Evolutionary conservation across 2,888 invertebrate genomes (phyloP).

Genomic region (Rutpela maculata): DNA sequence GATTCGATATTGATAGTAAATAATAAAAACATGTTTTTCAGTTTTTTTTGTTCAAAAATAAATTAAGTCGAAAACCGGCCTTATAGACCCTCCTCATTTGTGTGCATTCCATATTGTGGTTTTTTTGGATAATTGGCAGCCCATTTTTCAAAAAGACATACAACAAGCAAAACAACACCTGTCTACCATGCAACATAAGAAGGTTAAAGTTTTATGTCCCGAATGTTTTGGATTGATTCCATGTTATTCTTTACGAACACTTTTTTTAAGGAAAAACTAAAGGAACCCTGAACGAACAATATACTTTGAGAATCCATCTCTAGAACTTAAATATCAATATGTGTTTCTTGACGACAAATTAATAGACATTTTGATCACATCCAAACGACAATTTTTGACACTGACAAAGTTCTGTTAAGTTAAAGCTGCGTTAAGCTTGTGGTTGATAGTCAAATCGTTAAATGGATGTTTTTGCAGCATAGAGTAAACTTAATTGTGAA

Average conservation of each 20-base stretch:
- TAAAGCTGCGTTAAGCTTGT: not conserved
- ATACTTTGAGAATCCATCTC: constrained; percentile 26
- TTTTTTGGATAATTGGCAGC: not conserved
- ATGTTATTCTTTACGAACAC: not conserved
- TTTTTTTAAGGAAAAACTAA: constrained; percentile 5
- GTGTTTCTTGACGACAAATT: not conserved
- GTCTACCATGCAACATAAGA: constrained; percentile 20
- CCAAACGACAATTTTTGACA: not conserved
- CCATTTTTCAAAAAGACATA: not conserved
- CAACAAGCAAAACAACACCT: not conserved
- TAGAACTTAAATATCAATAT: not conserved
- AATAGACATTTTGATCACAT: not conserved
- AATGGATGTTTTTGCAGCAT: no score
- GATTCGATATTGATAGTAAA: no score
- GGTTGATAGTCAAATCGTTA: no score
- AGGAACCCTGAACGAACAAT: not conserved
- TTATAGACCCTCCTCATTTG: no score
- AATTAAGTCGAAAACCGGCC: no score
- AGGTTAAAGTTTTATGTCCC: not conserved
- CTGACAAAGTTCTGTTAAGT: not conserved
- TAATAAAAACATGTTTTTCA: no score
- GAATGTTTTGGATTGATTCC: constrained; percentile 32
- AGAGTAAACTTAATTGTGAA: no score
- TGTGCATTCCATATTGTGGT: no score
- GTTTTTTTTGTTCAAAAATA: no score